Percentiles rank a stretch among this genome's conserved stretches.
These are phyloP conservation scores for Lithobius niger DNA, from an alignment of 1,140 invertebrate species.

Conservation along the genomic window DNA sequence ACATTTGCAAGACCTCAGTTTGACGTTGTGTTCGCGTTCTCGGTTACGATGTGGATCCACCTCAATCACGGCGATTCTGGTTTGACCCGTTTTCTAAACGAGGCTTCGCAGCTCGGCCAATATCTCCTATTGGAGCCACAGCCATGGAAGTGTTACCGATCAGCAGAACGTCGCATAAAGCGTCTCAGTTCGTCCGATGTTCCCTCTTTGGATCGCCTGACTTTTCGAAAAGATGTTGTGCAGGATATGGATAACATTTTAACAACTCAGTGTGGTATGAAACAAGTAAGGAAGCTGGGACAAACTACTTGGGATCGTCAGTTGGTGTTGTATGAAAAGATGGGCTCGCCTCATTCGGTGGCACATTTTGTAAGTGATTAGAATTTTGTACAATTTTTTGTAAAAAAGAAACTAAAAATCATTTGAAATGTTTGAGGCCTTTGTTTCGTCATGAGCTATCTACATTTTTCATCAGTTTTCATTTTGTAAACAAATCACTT, in stretches of 20 bases:
- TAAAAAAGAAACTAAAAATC: no score
- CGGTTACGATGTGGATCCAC: conserved; percentile 78
- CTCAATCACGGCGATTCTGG: conserved; percentile 61
- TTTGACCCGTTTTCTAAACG: conserved; percentile 34
- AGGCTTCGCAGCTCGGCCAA: conserved; percentile 41
- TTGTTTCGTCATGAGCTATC: no score
- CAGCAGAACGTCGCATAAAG: conserved; percentile 51
- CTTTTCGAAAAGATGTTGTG: conserved; percentile 44
- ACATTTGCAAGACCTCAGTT: conserved; percentile 35
- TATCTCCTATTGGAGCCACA: conserved; percentile 62
- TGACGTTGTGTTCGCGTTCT: conserved; percentile 60
- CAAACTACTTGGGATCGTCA: background rate
- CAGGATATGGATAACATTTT: conserved; percentile 45
- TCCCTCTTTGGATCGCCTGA: no score
- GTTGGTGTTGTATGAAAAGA: conserved; percentile 4
- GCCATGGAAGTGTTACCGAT: conserved; percentile 63
- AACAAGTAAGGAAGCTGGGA: background rate
- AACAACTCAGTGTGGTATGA: conserved; percentile 33
- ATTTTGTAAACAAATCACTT: no score
- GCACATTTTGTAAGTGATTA: no score
- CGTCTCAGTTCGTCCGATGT: conserved; percentile 42
- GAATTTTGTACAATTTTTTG: no score
- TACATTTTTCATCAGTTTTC: no score
- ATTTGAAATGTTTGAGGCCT: no score
- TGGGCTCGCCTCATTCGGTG: no score